Evolutionary conservation across 2,888 invertebrate species (phyloP).

Genomic region (Willowsia nigromaculata): DNA sequence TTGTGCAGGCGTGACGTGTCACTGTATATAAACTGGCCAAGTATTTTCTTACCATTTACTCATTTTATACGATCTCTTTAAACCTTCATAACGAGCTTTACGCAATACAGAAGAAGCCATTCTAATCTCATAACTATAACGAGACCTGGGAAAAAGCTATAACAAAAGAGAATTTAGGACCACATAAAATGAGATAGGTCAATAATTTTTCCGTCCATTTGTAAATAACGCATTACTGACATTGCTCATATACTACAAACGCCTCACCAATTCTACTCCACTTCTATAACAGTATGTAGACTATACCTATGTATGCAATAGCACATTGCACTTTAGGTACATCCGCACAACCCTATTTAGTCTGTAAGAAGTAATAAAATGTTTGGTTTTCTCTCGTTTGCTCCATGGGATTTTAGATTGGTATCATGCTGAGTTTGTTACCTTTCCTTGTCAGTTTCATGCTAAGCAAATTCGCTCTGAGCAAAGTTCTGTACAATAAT

Average conservation of each 20-base stretch:
- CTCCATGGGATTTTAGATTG: not conserved
- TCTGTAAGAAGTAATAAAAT: not conserved
- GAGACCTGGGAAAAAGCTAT: slow-evolving; percentile 19
- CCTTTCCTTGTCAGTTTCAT: not conserved
- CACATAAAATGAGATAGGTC: slow-evolving; percentile 60
- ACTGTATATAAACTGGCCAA: not conserved
- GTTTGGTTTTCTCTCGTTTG: not conserved
- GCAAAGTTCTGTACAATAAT: not conserved
- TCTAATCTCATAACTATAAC: slow-evolving; percentile 40
- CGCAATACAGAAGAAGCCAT: not conserved
- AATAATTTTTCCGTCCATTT: slow-evolving; percentile 58
- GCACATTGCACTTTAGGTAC: too few species aligned
- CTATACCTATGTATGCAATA: too few species aligned
- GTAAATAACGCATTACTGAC: slow-evolving; percentile 49
- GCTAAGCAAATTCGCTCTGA: not conserved
- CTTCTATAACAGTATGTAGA: not conserved
- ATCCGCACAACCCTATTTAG: not conserved
- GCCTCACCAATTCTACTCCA: not conserved
- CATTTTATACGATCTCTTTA: slow-evolving; percentile 29
- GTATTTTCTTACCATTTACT: slow-evolving; percentile 22
- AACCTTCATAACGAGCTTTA: slow-evolving; percentile 43
- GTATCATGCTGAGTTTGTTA: not conserved
- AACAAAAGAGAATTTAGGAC: slow-evolving; percentile 54
- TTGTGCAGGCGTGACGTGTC: not conserved
- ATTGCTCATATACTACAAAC: not conserved